phyloP scores from a whole-genome alignment of 2,113 vertebrate species.

The Oreocharis arfaki region DNA sequence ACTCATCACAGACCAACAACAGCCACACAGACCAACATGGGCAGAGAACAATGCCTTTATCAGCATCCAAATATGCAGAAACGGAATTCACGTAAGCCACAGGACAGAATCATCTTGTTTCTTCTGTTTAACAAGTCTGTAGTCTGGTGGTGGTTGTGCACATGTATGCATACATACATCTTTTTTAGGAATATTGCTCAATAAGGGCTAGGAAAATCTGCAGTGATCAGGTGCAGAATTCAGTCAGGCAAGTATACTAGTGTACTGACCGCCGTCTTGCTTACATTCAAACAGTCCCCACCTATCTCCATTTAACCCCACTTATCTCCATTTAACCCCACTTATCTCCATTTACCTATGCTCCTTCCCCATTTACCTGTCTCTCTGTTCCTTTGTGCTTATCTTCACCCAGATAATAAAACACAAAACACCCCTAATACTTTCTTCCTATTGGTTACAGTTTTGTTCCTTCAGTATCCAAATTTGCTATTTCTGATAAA shows the following conservation, averaged over 20 bases:
- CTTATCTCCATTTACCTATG: neutral
- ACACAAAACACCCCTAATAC: neutral
- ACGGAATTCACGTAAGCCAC: neutral
- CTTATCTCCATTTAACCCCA: neutral
- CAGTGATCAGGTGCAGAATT: neutral
- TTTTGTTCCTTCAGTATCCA: neutral
- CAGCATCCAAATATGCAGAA: neutral
- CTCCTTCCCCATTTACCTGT: neutral
- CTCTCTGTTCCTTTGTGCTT: neutral
- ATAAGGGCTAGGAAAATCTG: neutral
- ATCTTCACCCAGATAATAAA: neutral
- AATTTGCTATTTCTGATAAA: neutral
- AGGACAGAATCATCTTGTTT: neutral
- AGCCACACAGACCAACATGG: neutral
- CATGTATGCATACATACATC: rapidly evolving
- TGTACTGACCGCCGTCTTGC: too few species aligned
- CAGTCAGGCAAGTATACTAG: neutral
- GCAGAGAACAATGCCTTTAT: neutral
- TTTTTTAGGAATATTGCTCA: neutral
- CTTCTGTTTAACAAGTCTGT: neutral
- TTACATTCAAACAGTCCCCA: neutral
- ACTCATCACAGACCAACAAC: neutral
- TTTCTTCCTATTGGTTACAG: neutral
- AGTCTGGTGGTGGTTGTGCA: neutral
- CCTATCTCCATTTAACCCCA: neutral